Evolutionary conservation across 2,113 vertebrate genomes (phyloP).

Genomic region (Petaurus breviceps): DNA sequence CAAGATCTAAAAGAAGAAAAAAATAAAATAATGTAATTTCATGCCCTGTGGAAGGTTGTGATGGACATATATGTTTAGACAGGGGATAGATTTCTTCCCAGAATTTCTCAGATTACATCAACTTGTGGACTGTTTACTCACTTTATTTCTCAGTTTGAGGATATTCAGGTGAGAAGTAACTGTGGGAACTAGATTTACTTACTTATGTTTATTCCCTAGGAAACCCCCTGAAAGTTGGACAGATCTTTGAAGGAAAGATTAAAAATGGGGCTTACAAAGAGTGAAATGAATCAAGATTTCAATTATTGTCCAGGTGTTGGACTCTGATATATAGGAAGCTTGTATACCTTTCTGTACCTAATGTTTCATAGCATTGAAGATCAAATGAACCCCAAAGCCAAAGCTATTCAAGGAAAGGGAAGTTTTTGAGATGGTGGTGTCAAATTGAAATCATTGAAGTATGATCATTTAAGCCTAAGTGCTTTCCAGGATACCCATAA

Average conservation of each 20-base stretch:
- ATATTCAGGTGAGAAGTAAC: not conserved
- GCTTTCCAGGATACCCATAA: slow-evolving; percentile 65
- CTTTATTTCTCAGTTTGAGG: not conserved
- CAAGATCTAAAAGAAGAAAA: not conserved
- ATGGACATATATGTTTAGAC: not conserved
- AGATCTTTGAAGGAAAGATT: not conserved
- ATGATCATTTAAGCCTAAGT: slow-evolving; percentile 48
- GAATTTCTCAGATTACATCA: not conserved
- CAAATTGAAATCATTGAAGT: slow-evolving; percentile 66
- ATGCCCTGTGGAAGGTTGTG: not conserved
- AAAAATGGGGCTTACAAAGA: not conserved
- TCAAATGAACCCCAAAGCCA: slow-evolving; percentile 59
- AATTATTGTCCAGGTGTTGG: not conserved
- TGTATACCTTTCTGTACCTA: not conserved
- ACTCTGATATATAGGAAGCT: slow-evolving; percentile 18
- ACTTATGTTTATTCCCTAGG: not conserved
- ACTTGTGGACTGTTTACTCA: not conserved
- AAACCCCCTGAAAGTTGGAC: not conserved
- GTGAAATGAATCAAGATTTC: not conserved
- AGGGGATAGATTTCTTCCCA: not conserved
- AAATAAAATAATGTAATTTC: not conserved
- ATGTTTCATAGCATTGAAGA: slow-evolving; percentile 50
- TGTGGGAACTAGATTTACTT: not conserved
- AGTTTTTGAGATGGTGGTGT: slow-evolving; percentile 59
- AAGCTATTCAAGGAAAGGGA: slow-evolving; percentile 60